Conservation (phyloP, 2,113 vertebrate genomes). For the Vidua chalybeata region DNA sequence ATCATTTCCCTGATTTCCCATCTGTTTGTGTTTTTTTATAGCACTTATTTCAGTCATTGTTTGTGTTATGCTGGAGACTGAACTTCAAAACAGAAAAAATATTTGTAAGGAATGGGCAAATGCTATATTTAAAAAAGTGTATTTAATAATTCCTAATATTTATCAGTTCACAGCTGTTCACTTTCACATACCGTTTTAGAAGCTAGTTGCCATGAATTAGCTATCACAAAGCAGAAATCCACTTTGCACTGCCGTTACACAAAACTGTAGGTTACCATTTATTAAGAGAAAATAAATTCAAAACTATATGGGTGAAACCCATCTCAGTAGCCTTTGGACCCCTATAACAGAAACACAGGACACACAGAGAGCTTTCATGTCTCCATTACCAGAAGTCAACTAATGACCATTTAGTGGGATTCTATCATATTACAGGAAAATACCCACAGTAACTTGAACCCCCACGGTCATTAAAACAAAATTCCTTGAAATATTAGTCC, state of each 20-base stretch:
- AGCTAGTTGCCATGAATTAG: background rate
- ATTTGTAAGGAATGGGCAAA: background rate
- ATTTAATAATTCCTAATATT: background rate
- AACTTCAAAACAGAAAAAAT: background rate
- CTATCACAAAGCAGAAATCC: background rate
- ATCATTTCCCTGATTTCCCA: background rate
- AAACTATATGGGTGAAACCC: background rate
- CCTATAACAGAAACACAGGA: background rate
- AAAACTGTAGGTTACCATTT: background rate
- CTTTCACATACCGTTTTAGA: background rate
- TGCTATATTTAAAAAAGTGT: background rate
- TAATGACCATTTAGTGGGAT: background rate
- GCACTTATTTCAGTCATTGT: background rate
- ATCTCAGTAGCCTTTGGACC: background rate
- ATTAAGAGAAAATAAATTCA: background rate
- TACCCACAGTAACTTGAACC: conserved; percentile 2
- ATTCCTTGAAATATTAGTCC: conserved; percentile 25
- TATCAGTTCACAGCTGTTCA: background rate
- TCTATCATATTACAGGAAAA: conserved; percentile 24
- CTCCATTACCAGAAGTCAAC: conserved; percentile 5
- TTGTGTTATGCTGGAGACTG: background rate
- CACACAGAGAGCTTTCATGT: background rate
- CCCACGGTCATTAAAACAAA: background rate
- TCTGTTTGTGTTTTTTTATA: background rate
- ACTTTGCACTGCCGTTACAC: background rate